Evolutionary conservation across 1,140 invertebrate species (phyloP).

Genomic region (Zeugodacus cucurbitae): DNA sequence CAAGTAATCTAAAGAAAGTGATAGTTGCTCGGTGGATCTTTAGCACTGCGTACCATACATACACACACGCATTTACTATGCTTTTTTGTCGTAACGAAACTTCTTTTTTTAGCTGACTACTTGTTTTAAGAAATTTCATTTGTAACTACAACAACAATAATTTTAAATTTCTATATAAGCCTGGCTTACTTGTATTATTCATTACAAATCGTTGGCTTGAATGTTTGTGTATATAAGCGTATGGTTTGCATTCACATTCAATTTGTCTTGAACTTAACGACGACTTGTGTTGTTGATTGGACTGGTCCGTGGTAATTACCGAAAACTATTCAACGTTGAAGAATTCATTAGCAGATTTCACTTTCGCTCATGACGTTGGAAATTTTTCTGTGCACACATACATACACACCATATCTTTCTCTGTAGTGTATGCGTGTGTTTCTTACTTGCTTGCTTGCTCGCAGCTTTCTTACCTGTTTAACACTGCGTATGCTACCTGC

Average conservation of each 20-base stretch:
- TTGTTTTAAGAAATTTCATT: too few species aligned
- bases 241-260: not conserved
- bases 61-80: not conserved
- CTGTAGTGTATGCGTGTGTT: not conserved
- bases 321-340: slow-evolving; percentile 66
- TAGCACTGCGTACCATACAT: not conserved
- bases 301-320: slow-evolving; percentile 54
- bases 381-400: not conserved
- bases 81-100: too few species aligned
- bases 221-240: slow-evolving; percentile 43
- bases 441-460: not conserved
- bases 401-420: not conserved
- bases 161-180: too few species aligned
- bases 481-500: not conserved
- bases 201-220: too few species aligned
- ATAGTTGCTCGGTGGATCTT: not conserved
- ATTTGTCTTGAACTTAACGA: not conserved
- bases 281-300: slow-evolving; percentile 19
- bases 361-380: slow-evolving; percentile 60
- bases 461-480: not conserved
- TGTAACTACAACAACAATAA: too few species aligned
- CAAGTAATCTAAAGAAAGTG: not conserved
- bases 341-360: slow-evolving; percentile 66
- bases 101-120: too few species aligned
- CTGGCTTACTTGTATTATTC: too few species aligned